Base-by-base conservation (phyloP, 2,113 vertebrate genomes). In the Regulus satrapa region DNA sequence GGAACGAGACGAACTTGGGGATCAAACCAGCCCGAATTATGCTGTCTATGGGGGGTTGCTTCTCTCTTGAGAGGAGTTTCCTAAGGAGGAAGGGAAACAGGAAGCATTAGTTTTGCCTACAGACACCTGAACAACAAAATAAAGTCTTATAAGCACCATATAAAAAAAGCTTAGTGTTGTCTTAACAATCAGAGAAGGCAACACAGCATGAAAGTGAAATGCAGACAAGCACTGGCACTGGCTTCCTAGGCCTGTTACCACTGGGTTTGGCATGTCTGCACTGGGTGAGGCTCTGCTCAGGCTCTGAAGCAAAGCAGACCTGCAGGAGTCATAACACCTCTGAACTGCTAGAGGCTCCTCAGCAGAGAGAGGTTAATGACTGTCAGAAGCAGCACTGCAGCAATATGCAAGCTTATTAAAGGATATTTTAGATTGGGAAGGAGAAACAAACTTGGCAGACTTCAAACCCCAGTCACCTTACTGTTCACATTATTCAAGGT, bases 1-100 rank as follows among this genome's bases (percentile, higher is more conserved):
- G 96, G 95, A 99, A 99, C 36, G 92, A 94, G 62, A 99, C 99
- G 63, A 99, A 98, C 79, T 92, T 98, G 0, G 98, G 97, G 88
- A 99, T 99, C 95, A 99, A 97, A 69, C 98, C 98, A 46, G 99
- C 98, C 46, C 96, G 92, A 67, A 99, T 99, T 58, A 99, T 98
- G 58, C 58, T 97, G 94, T 99, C 98, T 71, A 99, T 99, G 18
- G 99, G 99, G 67, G 99, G 99, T 69, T 99, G 98, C 71, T 99
- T 98, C 95, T 99, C 99, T 68, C 99, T 98, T 9, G 99, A 99
- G 38, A 99, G 98, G 72, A 99, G 97, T 95, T 99, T 99, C 98
- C 99, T 99, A 96, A 83, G 34, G 41, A 79, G 29, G 26, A 89
- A 87, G 18, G 45, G 21, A 91, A 91, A 84, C 14, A 82, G 31